Percentiles rank a stretch among this genome's conserved stretches.
phyloP scores from a whole-genome alignment of 2,113 vertebrate genomes.

The Chroicocephalus ridibundus region DNA sequence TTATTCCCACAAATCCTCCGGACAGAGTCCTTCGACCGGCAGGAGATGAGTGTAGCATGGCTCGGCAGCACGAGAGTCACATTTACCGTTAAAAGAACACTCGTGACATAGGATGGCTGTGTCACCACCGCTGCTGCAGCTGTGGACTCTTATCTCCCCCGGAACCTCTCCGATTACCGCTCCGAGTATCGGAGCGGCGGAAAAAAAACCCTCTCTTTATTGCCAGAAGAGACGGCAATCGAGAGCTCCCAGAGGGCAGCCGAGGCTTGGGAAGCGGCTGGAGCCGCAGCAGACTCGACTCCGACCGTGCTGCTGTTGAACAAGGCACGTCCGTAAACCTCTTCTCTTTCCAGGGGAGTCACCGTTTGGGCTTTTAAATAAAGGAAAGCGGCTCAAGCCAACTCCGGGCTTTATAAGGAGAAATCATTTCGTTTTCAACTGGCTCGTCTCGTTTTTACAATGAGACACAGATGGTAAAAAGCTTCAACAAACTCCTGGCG shows the following conservation, averaged over 20 bases:
- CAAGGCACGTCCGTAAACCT: not conserved
- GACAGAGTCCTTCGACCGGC: not conserved
- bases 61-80: not conserved
- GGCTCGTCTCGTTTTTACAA: not conserved
- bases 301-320: not conserved
- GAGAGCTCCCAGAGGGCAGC: not conserved
- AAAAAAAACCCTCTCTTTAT: not conserved
- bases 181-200: rapidly evolving
- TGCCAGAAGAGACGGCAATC: not conserved
- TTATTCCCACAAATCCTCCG: not conserved
- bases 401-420: not conserved
- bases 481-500: not conserved
- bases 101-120: not conserved
- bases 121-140: not conserved
- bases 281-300: not conserved
- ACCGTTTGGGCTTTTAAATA: not conserved
- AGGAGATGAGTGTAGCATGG: not conserved
- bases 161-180: not conserved
- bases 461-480: not conserved
- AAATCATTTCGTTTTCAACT: not conserved
- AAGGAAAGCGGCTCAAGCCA: not conserved
- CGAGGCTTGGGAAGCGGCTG: not conserved
- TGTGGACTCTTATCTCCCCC: not conserved
- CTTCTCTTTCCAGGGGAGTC: not conserved
- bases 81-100: not conserved